A percentile compares a stretch with the other conserved stretches of the same genome.
These are phyloP conservation scores for Cirrhinus molitorella DNA, from an alignment of 2,797 vertebrate species.

Conservation along the genomic window DNA sequence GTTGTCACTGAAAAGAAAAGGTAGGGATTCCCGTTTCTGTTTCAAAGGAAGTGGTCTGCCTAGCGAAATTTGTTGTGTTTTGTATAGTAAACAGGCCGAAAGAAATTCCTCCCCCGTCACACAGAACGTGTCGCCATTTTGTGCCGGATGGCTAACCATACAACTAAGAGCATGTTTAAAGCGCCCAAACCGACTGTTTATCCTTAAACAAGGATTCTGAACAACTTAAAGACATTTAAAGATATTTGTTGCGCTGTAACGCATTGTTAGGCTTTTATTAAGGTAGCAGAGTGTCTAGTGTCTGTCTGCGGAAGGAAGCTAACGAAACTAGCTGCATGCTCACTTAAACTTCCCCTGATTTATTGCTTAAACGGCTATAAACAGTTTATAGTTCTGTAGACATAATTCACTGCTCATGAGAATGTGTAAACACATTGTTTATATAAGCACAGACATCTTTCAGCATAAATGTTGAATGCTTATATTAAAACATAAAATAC, in stretches of 20 bases:
- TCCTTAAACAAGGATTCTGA: not conserved
- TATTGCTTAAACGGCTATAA: not conserved
- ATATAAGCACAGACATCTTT: not conserved
- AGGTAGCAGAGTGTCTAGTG: not conserved
- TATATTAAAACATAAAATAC: not conserved
- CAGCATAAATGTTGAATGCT: not conserved
- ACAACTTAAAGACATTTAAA: no score
- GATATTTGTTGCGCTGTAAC: not conserved
- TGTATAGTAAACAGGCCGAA: not conserved
- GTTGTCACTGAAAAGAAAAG: slow-evolving; percentile 93
- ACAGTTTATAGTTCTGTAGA: not conserved
- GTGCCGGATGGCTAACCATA: slow-evolving; percentile 30
- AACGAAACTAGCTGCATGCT: slow-evolving; percentile 18
- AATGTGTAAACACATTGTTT: not conserved
- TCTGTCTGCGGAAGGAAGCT: not conserved
- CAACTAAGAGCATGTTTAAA: not conserved
- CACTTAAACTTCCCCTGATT: not conserved
- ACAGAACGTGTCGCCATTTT: slow-evolving; percentile 60
- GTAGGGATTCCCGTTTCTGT: slow-evolving; percentile 68
- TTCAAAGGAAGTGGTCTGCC: not conserved
- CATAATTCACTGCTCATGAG: not conserved
- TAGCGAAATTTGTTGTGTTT: not conserved
- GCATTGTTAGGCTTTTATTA: no score
- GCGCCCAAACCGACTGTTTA: no score
- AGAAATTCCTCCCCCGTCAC: slow-evolving; percentile 19